Base-by-base conservation (phyloP, 2,797 vertebrate genomes). In the Chromobotia macracanthus region DNA sequence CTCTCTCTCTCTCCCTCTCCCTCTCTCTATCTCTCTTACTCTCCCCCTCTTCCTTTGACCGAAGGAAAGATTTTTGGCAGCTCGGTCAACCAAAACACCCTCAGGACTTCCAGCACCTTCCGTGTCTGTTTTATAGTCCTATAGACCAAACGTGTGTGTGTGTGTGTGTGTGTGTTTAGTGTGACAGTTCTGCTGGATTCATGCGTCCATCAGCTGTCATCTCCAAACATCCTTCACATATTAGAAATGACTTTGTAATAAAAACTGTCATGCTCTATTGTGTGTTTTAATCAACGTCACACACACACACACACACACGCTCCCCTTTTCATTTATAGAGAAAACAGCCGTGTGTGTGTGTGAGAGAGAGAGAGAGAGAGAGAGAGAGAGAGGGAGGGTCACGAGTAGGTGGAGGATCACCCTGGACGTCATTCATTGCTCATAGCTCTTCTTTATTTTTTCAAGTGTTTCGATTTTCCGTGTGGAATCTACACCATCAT, bases 21-120 rank as follows among this genome's bases (percentile, higher is more conserved):
- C 28, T 60, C 50, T 58, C 31, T 38, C 28, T 60, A 25, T 38
- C 28, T 60, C 50, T 58, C 28, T 61, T 38, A 2, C n/a, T 60
- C 51, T 72, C 35, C 60, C 55, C 28, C 55, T 73, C 38, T 50
- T 9, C 48, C 63, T 46, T 78, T 61, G 56, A 19, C 3, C 58
- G 28, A 3, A 64, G 11, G 1, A 58, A 38, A 72, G 23, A 35
- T 60, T 67, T 81, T 79, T 48, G 66, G 64, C 72, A 81, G 79
- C 19, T 25, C 28, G 19, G 31, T 66, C 44, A 63, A 21, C 60
- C 9, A 1, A 48, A 75, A 79, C 61, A 66, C 61, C 72, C 67
- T 79, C 28, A 46, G 46, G 44, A 81, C 61, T 21, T 38, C 16
- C 61, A 65, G 61, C 3, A 60, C 60, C 63, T 72, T 48, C 61